phyloP scores from a whole-genome alignment of 2,113 vertebrate species.

The Psittacara wagleri region DNA sequence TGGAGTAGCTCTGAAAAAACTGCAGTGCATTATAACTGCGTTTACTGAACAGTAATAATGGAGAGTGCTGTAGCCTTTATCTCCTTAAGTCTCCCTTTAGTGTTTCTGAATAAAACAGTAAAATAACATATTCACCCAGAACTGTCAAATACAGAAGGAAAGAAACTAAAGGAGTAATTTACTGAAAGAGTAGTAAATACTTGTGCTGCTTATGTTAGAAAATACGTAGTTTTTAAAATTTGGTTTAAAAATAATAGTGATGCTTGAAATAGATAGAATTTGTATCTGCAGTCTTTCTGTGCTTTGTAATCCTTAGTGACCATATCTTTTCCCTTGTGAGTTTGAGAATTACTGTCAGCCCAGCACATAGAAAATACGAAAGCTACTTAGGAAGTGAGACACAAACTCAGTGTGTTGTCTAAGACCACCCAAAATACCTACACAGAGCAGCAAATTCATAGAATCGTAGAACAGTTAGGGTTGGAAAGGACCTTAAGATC shows the following conservation, averaged over 20 bases:
- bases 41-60: not conserved
- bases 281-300: not conserved
- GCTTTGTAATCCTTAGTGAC: not conserved
- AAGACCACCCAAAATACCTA: not conserved
- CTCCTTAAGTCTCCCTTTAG: not conserved
- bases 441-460: not conserved
- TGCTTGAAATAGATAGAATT: not conserved
- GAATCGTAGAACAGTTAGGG: too few relatives aligned
- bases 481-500: too few relatives aligned
- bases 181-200: not conserved
- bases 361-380: not conserved
- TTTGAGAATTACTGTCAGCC: not conserved
- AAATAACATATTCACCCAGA: not conserved
- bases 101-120: not conserved
- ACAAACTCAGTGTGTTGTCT: not conserved
- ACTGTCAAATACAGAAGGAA: not conserved
- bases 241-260: not conserved
- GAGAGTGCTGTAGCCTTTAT: not conserved
- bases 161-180: not conserved
- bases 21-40: not conserved
- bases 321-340: not conserved
- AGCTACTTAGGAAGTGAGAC: not conserved
- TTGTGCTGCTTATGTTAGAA: not conserved
- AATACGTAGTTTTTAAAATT: not conserved
- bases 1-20: not conserved